A percentile compares a stretch with the other conserved stretches of the same genome.
Evolutionary conservation across 1,140 invertebrate species (phyloP).

Genomic region (Whitmania pigra): DNA sequence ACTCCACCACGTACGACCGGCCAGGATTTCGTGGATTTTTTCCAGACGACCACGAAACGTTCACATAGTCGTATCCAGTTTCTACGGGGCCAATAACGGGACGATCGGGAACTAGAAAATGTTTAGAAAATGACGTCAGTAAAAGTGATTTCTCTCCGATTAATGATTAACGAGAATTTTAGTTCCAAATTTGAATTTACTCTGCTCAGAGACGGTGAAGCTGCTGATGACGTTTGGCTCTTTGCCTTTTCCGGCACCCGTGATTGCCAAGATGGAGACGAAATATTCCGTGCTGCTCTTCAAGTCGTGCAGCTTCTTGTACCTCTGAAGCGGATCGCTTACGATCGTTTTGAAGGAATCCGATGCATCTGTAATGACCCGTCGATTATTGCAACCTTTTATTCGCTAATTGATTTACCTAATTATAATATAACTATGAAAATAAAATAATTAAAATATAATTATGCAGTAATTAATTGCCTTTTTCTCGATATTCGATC

Average conservation of each 20-base stretch:
- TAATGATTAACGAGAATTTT: not conserved
- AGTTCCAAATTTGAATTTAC: not conserved
- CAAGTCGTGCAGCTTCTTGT: slow-evolving; percentile 17
- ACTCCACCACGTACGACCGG: slow-evolving; percentile 14
- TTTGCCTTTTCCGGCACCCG: slow-evolving; percentile 12
- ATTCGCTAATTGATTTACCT: not conserved
- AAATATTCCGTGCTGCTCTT: slow-evolving; percentile 21
- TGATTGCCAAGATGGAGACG: slow-evolving; percentile 17
- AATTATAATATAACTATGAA: too few relatives aligned
- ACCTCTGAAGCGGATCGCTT: slow-evolving; percentile 11
- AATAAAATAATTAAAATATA: slow-evolving; percentile 2
- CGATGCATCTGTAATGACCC: not conserved
- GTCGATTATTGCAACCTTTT: not conserved
- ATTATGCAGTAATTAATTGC: not conserved
- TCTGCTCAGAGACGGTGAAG: not conserved
- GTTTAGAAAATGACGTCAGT: not conserved
- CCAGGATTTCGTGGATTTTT: slow-evolving; percentile 12
- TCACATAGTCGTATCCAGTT: slow-evolving; percentile 9
- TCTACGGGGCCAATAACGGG: not conserved
- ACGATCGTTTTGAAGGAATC: not conserved
- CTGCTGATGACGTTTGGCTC: slow-evolving; percentile 1
- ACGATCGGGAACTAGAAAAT: slow-evolving; percentile 6
- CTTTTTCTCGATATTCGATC: slow-evolving; percentile 18
- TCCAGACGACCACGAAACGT: slow-evolving; percentile 6
- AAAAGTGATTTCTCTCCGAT: not conserved